phyloP scores from a whole-genome alignment of 1,140 invertebrate genomes.

The Cephus cinctus region DNA sequence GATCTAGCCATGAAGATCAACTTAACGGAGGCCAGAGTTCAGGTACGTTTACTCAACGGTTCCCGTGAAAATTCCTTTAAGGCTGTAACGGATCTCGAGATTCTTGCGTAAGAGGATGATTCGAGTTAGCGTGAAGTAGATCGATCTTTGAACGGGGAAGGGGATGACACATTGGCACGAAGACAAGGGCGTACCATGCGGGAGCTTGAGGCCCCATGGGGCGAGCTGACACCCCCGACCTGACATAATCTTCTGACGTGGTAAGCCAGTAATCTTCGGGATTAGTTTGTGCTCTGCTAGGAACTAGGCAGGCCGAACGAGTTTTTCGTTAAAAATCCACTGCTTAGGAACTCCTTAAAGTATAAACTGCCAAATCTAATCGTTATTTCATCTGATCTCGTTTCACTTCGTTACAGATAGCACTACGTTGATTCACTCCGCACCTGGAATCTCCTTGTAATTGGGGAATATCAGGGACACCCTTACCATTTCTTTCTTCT shows the following conservation, averaged over 20 bases:
- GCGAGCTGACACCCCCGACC: constrained; percentile 53
- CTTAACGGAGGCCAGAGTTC: constrained; percentile 94
- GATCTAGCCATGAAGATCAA: constrained; percentile 98
- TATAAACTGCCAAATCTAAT: no score
- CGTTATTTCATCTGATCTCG: no score
- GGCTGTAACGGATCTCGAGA: constrained; percentile 7
- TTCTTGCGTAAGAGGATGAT: constrained; percentile 8
- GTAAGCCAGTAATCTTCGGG: constrained; percentile 55
- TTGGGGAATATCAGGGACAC: no score
- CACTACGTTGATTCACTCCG: no score
- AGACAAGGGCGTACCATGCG: constrained; percentile 8
- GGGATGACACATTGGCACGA: constrained; percentile 2
- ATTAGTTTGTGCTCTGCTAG: constrained; percentile 49
- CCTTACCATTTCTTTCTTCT: no score
- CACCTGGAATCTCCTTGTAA: no score
- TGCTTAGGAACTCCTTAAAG: no score
- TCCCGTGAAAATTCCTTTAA: neutral
- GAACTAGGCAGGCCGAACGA: no score
- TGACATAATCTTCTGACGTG: constrained; percentile 56
- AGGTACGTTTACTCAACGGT: constrained; percentile 64
- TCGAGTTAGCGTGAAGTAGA: neutral
- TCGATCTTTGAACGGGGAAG: neutral
- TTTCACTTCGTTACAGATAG: no score
- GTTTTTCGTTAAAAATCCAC: no score
- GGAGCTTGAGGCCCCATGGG: constrained; percentile 32